Conservation (phyloP, 2,797 vertebrate species). For the Acrocephalus scirpaceus region DNA sequence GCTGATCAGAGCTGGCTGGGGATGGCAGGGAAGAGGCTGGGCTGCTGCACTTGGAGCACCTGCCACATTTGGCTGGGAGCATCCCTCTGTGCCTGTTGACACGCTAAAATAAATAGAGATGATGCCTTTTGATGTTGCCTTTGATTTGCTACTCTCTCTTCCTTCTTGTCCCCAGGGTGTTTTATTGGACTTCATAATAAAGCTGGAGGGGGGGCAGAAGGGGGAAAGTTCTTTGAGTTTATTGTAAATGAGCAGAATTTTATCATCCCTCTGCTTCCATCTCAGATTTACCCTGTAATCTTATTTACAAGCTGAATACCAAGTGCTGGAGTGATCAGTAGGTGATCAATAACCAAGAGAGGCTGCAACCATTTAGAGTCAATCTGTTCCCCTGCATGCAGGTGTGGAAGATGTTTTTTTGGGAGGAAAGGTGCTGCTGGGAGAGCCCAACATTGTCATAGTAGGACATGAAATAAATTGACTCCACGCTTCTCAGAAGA, state of each 20-base stretch:
- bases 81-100: neutral
- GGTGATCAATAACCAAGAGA: neutral
- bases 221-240: slow-evolving; percentile 1
- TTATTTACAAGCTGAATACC: slow-evolving; percentile 7
- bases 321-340: neutral
- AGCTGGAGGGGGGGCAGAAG: neutral
- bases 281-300: slow-evolving; percentile 2
- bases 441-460: neutral
- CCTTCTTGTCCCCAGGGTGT: neutral
- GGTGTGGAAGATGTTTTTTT: neutral
- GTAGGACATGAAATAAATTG: too few species aligned
- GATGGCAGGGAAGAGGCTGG: neutral
- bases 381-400: neutral
- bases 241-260: slow-evolving; percentile 15
- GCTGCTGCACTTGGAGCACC: neutral
- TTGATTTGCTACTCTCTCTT: neutral
- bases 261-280: neutral
- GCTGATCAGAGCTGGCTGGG: neutral
- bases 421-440: neutral
- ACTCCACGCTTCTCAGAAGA: too few species aligned
- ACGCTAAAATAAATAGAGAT: neutral
- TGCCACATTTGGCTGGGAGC: neutral
- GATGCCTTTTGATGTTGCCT: slow-evolving; percentile 26
- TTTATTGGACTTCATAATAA: slow-evolving; percentile 2
- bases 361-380: neutral